Conservation (phyloP, 2,113 vertebrate species). For the Dissostichus mawsoni region DNA sequence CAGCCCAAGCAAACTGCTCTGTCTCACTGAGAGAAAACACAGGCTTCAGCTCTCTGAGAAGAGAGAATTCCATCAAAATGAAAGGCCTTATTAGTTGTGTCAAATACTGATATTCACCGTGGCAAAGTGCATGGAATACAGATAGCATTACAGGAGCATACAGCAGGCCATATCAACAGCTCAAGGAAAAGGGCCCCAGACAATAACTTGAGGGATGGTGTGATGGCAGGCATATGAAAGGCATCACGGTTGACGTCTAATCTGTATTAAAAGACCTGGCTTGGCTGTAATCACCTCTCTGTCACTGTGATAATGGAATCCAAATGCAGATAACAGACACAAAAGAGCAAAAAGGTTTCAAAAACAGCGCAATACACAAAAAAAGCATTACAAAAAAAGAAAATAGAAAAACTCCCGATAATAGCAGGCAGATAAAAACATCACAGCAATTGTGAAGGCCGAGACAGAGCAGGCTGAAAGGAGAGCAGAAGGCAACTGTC, state of each 20-base stretch:
- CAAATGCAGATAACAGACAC: constrained; percentile 60
- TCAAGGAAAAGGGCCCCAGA: constrained; percentile 54
- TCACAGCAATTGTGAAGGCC: constrained; percentile 30
- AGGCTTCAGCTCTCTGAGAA: constrained; percentile 40
- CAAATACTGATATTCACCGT: constrained; percentile 64
- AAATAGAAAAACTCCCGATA: constrained; percentile 36
- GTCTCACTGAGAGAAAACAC: constrained; percentile 52
- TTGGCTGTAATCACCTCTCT: constrained; percentile 71
- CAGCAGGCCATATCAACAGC: constrained; percentile 52
- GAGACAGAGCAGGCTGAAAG: constrained; percentile 33
- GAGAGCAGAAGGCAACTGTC: constrained; percentile 50
- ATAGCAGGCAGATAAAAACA: constrained; percentile 48
- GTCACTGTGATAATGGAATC: constrained; percentile 72
- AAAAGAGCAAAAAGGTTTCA: constrained; percentile 42
- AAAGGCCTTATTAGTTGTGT: constrained; percentile 74
- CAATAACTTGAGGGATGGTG: constrained; percentile 46
- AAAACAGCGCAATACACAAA: constrained; percentile 17
- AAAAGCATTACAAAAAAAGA: neutral
- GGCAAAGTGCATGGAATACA: constrained; percentile 67
- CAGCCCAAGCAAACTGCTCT: constrained; percentile 56
- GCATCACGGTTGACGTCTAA: constrained; percentile 67
- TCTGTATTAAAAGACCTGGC: constrained; percentile 69
- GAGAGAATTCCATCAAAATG: constrained; percentile 68
- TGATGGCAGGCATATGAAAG: constrained; percentile 69
- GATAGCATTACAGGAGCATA: constrained; percentile 50